phyloP scores from a whole-genome alignment of 2,797 vertebrate genomes.

The Onychomys torridus region DNA sequence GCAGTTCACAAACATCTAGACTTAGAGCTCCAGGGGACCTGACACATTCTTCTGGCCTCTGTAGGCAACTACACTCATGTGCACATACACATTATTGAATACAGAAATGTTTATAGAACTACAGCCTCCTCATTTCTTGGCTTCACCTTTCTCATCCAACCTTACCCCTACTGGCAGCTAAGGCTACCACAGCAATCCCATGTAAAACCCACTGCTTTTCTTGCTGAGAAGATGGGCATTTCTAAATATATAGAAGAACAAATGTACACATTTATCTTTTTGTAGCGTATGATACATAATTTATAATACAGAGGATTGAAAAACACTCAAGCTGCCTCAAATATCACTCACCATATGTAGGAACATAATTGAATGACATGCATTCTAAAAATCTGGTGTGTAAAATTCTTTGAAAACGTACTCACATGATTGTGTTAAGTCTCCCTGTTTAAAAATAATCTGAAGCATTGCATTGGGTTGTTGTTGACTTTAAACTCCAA shows the following conservation, averaged over 20 bases:
- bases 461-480: not conserved
- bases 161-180: not conserved
- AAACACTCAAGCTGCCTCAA: constrained; percentile 23
- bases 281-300: not conserved
- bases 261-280: constrained; percentile 29
- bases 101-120: not conserved
- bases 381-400: not conserved
- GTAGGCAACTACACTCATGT: not conserved
- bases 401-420: constrained; percentile 16
- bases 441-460: constrained; percentile 49
- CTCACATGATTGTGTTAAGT: not conserved
- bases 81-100: not conserved
- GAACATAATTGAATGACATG: not conserved
- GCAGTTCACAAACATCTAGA: not conserved
- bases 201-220: not conserved
- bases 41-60: not conserved
- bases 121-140: not conserved
- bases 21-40: not conserved
- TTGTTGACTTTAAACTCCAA: not conserved
- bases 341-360: not conserved
- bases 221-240: not conserved
- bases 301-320: constrained; percentile 22
- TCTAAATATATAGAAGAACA: not conserved
- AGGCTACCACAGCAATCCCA: not conserved
- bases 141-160: not conserved